A percentile compares a stretch with the other conserved stretches of the same genome.
Conservation (phyloP, 2,888 invertebrate genomes). For the Beris chalybata region DNA sequence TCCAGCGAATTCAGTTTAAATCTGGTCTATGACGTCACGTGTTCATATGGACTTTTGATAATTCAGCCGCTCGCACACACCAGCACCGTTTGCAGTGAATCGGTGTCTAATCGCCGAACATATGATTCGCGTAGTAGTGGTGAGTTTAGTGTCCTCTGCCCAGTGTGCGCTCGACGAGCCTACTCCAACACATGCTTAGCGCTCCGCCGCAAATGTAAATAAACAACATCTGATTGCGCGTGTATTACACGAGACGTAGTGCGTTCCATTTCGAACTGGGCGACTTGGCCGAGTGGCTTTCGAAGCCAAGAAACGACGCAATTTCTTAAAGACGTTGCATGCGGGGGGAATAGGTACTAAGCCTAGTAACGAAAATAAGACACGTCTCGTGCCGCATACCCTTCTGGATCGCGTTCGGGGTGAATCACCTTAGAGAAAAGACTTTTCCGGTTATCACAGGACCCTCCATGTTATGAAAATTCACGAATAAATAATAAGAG, state of each 20-base stretch:
- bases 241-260: conserved; percentile 23
- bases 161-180: neutral
- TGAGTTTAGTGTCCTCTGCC: conserved; percentile 19
- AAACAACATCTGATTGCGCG: conserved; percentile 15
- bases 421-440: conserved; percentile 25
- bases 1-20: too few species aligned
- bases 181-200: conserved; percentile 2
- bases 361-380: too few species aligned
- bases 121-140: neutral
- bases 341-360: neutral
- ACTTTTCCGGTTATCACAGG: neutral
- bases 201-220: conserved; percentile 13
- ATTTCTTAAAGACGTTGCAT: conserved; percentile 19
- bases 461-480: neutral
- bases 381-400: neutral
- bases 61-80: conserved; percentile 1
- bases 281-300: neutral
- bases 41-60: neutral
- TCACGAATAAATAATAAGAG: conserved; percentile 12
- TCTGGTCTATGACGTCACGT: conserved; percentile 12
- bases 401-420: neutral
- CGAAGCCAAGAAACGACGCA: conserved; percentile 15
- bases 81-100: neutral
- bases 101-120: conserved; percentile 5
- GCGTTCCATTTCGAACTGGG: neutral